Percentiles rank a stretch among this genome's conserved stretches.
These are phyloP conservation scores for Vulpes vulpes DNA, from an alignment of 2,113 vertebrate genomes.

Conservation along the genomic window DNA sequence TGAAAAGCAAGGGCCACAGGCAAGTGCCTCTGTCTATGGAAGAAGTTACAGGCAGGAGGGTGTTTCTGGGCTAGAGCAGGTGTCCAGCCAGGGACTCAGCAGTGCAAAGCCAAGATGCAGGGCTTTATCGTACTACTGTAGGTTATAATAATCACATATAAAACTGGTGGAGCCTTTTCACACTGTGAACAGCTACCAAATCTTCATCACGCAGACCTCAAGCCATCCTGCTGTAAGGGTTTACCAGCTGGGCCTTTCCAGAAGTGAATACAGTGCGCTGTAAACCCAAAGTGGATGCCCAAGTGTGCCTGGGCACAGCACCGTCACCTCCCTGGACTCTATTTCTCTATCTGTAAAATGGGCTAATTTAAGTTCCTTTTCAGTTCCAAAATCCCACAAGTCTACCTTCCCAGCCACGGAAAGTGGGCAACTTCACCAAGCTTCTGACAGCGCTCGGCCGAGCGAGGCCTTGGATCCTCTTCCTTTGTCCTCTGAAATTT, in stretches of 20 bases:
- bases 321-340: background rate
- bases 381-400: background rate
- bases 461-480: background rate
- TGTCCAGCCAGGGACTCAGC: slow-evolving; percentile 40
- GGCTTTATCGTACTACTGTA: background rate
- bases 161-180: background rate
- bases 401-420: background rate
- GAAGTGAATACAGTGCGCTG: background rate
- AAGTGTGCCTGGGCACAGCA: background rate
- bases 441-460: fast-evolving
- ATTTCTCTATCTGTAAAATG: background rate
- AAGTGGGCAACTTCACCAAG: background rate
- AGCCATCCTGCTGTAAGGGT: background rate
- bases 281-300: background rate
- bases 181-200: background rate
- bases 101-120: slow-evolving; percentile 13
- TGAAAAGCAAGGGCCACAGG: background rate
- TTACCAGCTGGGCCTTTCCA: background rate
- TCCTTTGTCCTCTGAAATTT: background rate
- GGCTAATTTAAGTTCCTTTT: background rate
- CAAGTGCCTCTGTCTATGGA: background rate
- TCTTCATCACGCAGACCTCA: background rate
- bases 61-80: slow-evolving; percentile 26
- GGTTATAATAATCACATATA: background rate
- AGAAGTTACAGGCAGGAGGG: background rate